A percentile compares a stretch with the other conserved stretches of the same genome.
Conservation (phyloP, 2,113 vertebrate genomes). For the Peromyscus leucopus region DNA sequence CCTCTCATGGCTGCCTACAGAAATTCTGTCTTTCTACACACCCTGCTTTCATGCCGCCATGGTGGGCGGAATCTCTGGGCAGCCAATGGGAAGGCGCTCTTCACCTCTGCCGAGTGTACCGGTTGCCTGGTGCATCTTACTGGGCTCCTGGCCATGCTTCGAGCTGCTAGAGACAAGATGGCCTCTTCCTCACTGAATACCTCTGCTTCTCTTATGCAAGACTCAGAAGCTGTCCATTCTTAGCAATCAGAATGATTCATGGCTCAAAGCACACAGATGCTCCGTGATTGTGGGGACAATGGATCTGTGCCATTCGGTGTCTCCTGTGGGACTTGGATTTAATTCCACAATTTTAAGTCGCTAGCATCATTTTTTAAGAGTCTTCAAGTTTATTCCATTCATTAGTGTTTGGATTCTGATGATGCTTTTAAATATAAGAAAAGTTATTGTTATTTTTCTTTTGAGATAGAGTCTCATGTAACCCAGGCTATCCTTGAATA, state of each 20-base stretch:
- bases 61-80: background rate
- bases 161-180: background rate
- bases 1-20: background rate
- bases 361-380: background rate
- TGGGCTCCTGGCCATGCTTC: background rate
- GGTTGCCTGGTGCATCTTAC: background rate
- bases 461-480: background rate
- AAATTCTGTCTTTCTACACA: background rate
- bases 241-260: background rate
- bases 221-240: background rate
- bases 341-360: background rate
- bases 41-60: background rate
- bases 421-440: background rate
- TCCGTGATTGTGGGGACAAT: background rate
- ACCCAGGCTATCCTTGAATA: background rate
- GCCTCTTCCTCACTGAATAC: background rate
- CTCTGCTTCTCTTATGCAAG: background rate
- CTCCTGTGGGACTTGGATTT: background rate
- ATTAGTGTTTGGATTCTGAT: conserved; percentile 14
- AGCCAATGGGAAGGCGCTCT: background rate
- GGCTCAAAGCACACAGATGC: background rate
- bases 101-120: background rate
- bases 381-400: background rate
- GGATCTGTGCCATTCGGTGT: background rate
- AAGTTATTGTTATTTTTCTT: background rate